Evolutionary conservation across 1,140 invertebrate species (phyloP), one percentile per base, ranked within the genome.

Genomic region (Odontomachus brunneus): DNA sequence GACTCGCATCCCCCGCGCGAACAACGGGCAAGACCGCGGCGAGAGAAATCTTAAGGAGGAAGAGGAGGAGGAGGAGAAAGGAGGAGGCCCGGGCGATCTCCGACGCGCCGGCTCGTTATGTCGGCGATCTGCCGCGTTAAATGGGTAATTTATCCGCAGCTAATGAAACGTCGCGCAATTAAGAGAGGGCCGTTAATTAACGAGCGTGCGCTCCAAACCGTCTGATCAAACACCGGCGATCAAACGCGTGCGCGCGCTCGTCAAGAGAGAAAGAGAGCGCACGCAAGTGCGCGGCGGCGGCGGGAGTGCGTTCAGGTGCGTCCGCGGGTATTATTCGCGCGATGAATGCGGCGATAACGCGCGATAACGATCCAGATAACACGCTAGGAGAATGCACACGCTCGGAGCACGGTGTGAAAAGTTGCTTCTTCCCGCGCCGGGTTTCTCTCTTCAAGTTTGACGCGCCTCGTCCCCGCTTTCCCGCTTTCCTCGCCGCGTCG

Each of bases 351-450:
- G 22, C 33, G 33, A 69, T 57, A 66, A 76, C 4, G 29, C 7
- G 14, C 4, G 78, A 81, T 73, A 82, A 74, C 12, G 14, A 74
- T 82, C n/a, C 69, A 15, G 57, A 60, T 38, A 82, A 81, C 76
- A 51, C 33, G 48, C 29, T 2, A 33, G 29, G 29, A 33, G 5
- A 2, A 33, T 5, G 60, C 44, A 62, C n/a, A 57, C 22, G 78
- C 82, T 80, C 60, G 57, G 19, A 22, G 33, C 71, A 38, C 63
- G 51, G 75, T 67, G 73, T 78, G 87, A 89, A 86, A 87, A 66
- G 84, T 84, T 80, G 38, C 73, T 82, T 11, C 67, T 48, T 72
- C 67, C 71, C 57, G 26, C 49, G 49, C 57, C 44, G 66, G 9
- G 14, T 72, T 51, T 49, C 55, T 59, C 38, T 44, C 38, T 44